Percentiles rank a stretch among this genome's conserved stretches.
Conservation (phyloP, 2,888 invertebrate genomes). For the Salpingus planirostris region DNA sequence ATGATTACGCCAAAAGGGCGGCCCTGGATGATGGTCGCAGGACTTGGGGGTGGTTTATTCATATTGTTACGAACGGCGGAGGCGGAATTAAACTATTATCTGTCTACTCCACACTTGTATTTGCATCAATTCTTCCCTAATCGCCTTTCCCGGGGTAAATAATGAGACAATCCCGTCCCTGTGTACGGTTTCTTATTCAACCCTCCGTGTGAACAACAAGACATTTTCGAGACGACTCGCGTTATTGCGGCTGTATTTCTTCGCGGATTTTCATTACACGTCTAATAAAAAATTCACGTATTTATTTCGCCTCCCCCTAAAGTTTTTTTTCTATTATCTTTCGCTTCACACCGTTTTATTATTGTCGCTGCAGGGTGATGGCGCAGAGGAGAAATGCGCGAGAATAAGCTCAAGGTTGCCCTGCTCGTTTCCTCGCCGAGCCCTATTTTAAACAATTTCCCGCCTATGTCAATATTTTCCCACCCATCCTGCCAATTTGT, state of each 20-base stretch:
- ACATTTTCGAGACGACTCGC: conserved; percentile 1
- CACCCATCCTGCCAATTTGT: no score
- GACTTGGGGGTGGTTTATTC: conserved; percentile 1
- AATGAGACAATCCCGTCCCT: conserved; percentile 2
- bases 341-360: background rate
- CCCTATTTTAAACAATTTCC: no score
- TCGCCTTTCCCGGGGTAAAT: conserved; percentile 3
- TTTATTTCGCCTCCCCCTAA: conserved; percentile 1
- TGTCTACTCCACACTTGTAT: conserved; percentile 5
- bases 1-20: no score
- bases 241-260: conserved; percentile 3
- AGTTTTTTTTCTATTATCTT: background rate
- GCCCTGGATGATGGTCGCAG: no score
- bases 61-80: conserved; percentile 2
- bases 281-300: conserved; percentile 4
- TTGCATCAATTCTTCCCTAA: conserved; percentile 5
- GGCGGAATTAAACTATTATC: conserved; percentile 4
- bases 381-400: no score
- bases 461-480: no score
- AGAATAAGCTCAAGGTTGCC: no score
- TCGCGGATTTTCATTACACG: conserved; percentile 1
- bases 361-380: background rate
- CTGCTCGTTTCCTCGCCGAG: no score
- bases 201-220: conserved; percentile 3
- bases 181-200: conserved; percentile 2